Base-by-base conservation (phyloP, 2,888 invertebrate species). In the Thecocarcelia acutangulata region DNA sequence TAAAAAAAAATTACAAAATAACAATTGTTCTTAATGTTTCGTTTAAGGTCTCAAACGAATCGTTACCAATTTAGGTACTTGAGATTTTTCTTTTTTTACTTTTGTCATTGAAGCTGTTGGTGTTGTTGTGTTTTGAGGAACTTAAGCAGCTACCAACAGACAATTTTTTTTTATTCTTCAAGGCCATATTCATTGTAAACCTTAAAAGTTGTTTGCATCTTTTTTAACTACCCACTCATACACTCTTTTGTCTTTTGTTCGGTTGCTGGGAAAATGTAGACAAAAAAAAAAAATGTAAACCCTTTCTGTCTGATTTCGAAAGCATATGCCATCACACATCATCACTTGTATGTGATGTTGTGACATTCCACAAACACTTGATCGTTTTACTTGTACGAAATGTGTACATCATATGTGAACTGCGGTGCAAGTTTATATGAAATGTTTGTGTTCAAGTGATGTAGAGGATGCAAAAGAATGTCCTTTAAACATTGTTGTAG, bases 311-410 rank as follows among this genome's bases (percentile, higher is more conserved):
- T 83, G 80, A 76, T 75, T 77, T 81, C 64, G 68, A 77, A 59
- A 73, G 46, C 54, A 85, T 79, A 84, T 87, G 88, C 85, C 86
- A 86, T 85, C 86, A 86, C 84, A n/a, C n/a, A n/a, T n/a, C n/a
- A 86, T 84, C 76, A 87, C 85, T 86, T 85, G 85, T 24, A 3
- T 15, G 15, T n/a, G 28, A 54, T 85, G 86, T 85, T 37, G 46
- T 86, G 85, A 84, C 86, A 87, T 87, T 86, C 87, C 86, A 87
- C 83, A 85, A 80, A 84, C 85, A 87, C 76, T 83, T 87, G 87
- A 87, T 88, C 86, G 85, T 85, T 85, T 86, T 54, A 79, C 61
- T 68, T 33, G 33, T 33, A 33, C 33, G 33, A 33, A 33, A 33
- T 33, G 8, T 8, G 33, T 33, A 33, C 9, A 8, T 8, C 33